Percentiles rank a stretch among this genome's conserved stretches.
These are phyloP conservation scores for Eptatretus burgeri DNA, from an alignment of 2,113 vertebrate species.

Conservation along the genomic window DNA sequence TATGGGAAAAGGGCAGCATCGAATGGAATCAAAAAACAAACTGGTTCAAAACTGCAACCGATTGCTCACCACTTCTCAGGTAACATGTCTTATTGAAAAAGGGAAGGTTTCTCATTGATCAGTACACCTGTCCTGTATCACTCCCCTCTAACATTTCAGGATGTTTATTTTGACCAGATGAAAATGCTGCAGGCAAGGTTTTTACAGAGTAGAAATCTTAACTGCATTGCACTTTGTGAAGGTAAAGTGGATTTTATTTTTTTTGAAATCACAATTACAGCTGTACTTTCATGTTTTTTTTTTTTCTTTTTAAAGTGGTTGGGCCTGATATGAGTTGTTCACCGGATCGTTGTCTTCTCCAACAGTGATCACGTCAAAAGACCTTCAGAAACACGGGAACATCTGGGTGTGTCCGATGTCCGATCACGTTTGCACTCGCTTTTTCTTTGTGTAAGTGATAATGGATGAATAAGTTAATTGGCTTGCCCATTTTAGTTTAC, in stretches of 20 bases:
- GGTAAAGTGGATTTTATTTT: constrained; percentile 18
- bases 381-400: constrained; percentile 97
- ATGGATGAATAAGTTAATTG: too few relatives aligned
- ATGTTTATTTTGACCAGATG: background rate
- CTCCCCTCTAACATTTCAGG: background rate
- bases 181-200: constrained; percentile 81
- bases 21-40: constrained; percentile 95
- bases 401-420: constrained; percentile 98
- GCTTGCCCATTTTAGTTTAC: too few relatives aligned
- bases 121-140: too few relatives aligned
- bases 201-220: constrained; percentile 89
- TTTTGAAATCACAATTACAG: too few relatives aligned
- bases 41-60: constrained; percentile 87
- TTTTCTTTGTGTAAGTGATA: constrained; percentile 90
- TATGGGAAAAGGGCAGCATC: constrained; percentile 98
- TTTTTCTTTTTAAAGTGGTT: too few relatives aligned
- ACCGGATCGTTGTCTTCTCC: background rate
- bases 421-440: constrained; percentile 88
- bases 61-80: constrained; percentile 97
- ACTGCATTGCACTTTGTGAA: constrained; percentile 97
- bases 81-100: constrained; percentile 13
- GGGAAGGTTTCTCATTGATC: too few relatives aligned
- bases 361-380: constrained; percentile 89
- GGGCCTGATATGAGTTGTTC: too few relatives aligned
- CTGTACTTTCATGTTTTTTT: too few relatives aligned